Percentiles rank a stretch among this genome's conserved stretches.
Conservation (phyloP, 1,140 invertebrate genomes). For the Laupala kohalensis region DNA sequence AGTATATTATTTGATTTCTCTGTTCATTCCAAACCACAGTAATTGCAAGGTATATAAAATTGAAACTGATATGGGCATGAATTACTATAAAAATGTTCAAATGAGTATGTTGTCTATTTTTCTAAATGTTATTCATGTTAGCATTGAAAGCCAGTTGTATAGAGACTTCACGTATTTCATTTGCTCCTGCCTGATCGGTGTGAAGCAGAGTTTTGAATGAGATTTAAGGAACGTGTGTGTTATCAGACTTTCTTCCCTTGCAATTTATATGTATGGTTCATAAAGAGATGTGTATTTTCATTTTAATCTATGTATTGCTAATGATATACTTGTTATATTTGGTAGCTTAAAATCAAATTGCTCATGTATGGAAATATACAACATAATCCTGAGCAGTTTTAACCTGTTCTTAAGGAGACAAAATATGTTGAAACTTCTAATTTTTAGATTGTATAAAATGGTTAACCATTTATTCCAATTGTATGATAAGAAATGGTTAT, state of each 20-base stretch:
- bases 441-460: background rate
- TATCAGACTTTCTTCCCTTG: background rate
- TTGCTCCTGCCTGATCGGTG: background rate
- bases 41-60: slow-evolving; percentile 8
- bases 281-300: background rate
- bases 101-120: slow-evolving; percentile 6
- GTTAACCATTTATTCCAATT: background rate
- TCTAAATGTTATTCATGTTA: background rate
- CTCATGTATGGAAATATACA: background rate
- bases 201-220: background rate
- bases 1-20: background rate
- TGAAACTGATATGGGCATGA: slow-evolving; percentile 4
- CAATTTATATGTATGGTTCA: background rate
- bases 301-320: background rate
- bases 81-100: background rate
- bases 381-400: background rate
- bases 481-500: background rate
- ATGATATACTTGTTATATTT: background rate
- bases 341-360: background rate
- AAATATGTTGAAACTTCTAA: background rate
- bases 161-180: background rate
- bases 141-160: background rate
- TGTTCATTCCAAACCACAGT: slow-evolving; percentile 7
- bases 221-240: background rate
- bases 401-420: background rate